Evolutionary conservation across 2,888 invertebrate genomes (phyloP), one percentile per base, ranked within the genome.

Genomic region (Norana najaformis): DNA sequence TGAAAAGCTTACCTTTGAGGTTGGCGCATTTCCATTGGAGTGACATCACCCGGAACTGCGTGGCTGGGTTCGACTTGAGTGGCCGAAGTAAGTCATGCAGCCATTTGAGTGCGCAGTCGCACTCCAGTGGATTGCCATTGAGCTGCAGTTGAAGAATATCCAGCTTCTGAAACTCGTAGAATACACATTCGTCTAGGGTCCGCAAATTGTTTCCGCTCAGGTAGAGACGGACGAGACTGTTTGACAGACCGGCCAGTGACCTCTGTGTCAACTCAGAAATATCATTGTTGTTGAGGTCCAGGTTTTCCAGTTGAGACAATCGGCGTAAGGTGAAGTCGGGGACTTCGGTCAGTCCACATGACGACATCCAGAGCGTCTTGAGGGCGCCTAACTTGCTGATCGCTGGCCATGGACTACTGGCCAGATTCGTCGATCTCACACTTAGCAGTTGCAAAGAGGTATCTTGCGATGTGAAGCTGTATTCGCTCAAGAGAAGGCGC

Each of bases 71-170:
- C 39, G 30, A 69, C 38, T 83, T 36, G 38, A 23, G 35, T 36
- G 36, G 85, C 35, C 36, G n/a, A 34, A 89, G 38, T 38, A 14
- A 30, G 39, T 89, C 89, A 18, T 89, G 83, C 1, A 90, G 88
- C 90, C 90, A 90, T 20, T 38, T 34, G 83, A 89, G 37, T 18
- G 34, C n/a, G 36, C 91, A 91, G 89, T 91, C 91, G 69, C 91
- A 91, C 23, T 82, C 38, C 90, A 91, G 53, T 23, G 90, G 91
- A 41, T 91, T 91, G 69, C 88, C 39, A 35, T 83, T 85, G 36
- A 91, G 91, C 85, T 69, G 38, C 18, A 91, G 36, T n/a, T 90
- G n/a, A 35, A 41, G 83, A 20, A 83, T 34, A 36, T 82, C 91
- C 18, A 90, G n/a, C 23, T 69, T 37, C 23, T 30, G 34, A 39